These are phyloP conservation scores for Chaetodon auriga DNA, from an alignment of 2,113 vertebrate species.

Conservation along the genomic window DNA sequence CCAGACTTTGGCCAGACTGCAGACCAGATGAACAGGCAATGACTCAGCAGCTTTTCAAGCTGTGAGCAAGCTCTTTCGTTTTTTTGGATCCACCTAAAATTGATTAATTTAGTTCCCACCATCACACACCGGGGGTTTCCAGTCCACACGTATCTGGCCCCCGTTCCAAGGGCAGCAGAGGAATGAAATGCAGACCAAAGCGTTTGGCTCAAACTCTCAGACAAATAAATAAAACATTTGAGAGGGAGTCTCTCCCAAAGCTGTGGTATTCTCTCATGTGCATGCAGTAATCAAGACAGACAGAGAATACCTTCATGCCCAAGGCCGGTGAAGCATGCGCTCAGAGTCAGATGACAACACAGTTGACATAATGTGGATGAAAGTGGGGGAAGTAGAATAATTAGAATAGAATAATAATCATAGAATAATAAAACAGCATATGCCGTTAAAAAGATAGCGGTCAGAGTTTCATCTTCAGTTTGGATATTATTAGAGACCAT, in stretches of 20 bases:
- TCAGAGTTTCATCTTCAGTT: neutral
- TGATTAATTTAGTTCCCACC: slow-evolving; percentile 62
- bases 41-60: slow-evolving; percentile 60
- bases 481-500: neutral
- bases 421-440: neutral
- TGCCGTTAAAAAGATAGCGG: neutral
- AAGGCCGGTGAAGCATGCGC: slow-evolving; percentile 33
- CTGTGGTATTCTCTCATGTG: slow-evolving; percentile 57
- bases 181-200: slow-evolving; percentile 64
- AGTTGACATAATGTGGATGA: slow-evolving; percentile 21
- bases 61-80: slow-evolving; percentile 35
- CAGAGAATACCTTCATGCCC: slow-evolving; percentile 41
- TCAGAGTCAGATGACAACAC: slow-evolving; percentile 40
- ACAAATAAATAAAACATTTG: slow-evolving; percentile 68
- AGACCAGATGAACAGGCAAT: slow-evolving; percentile 69
- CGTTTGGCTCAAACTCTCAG: slow-evolving; percentile 33
- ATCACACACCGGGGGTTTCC: slow-evolving; percentile 64
- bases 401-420: neutral
- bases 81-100: slow-evolving; percentile 53
- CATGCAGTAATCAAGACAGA: slow-evolving; percentile 62
- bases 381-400: slow-evolving; percentile 16
- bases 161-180: slow-evolving; percentile 63
- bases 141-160: slow-evolving; percentile 56
- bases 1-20: slow-evolving; percentile 49
- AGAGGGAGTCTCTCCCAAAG: slow-evolving; percentile 49